Evolutionary conservation across 1,140 invertebrate species (phyloP).

Genomic region (Himalopsyche phryganea): DNA sequence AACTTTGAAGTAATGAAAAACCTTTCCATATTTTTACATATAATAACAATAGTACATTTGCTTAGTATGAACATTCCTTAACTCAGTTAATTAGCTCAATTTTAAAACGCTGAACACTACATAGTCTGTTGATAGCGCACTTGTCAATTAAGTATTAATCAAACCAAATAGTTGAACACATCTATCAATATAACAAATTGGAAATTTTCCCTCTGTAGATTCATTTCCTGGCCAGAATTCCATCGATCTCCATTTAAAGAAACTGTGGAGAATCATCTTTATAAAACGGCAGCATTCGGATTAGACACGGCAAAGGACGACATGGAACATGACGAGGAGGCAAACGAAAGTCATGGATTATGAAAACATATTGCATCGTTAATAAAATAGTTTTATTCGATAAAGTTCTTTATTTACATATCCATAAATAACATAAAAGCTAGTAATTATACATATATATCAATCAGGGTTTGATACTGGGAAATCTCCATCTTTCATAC

Average conservation of each 20-base stretch:
- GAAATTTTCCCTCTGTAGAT: constrained; percentile 40
- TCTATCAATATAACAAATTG: too few relatives aligned
- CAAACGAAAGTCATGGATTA: not conserved
- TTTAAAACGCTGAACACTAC: too few relatives aligned
- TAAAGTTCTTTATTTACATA: constrained; percentile 17
- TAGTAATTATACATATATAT: not conserved
- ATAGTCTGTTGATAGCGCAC: too few relatives aligned
- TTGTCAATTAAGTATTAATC: too few relatives aligned
- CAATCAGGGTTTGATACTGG: not conserved
- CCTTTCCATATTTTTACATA: too few relatives aligned
- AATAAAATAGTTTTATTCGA: too few relatives aligned
- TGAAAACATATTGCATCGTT: not conserved
- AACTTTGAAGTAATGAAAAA: too few relatives aligned
- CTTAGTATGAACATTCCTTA: too few relatives aligned
- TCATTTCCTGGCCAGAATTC: constrained; percentile 60
- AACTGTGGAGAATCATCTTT: constrained; percentile 54
- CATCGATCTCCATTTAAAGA: constrained; percentile 54
- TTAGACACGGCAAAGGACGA: constrained; percentile 13
- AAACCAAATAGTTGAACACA: too few relatives aligned
- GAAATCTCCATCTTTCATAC: not conserved
- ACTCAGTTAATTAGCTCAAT: too few relatives aligned
- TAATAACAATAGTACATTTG: too few relatives aligned
- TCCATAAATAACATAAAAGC: constrained; percentile 5
- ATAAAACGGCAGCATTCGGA: not conserved
- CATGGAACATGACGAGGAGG: constrained; percentile 33